Percentiles rank a stretch among this genome's conserved stretches.
These are phyloP conservation scores for Tolmerus cingulatus DNA, from an alignment of 2,888 invertebrate species.

Conservation along the genomic window DNA sequence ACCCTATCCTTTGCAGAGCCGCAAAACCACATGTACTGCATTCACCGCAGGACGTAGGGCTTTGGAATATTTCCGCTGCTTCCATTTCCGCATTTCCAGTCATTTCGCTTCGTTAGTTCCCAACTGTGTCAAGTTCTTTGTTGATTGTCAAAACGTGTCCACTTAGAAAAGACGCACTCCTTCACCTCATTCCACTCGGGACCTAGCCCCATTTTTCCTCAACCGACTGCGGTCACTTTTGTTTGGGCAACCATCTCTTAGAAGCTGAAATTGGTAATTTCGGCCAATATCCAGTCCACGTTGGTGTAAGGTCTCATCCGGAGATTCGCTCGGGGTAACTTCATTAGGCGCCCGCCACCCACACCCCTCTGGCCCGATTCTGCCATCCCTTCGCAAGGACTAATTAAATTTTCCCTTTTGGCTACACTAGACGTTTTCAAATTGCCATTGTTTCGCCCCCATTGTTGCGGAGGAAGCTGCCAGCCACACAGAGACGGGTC, in stretches of 20 bases:
- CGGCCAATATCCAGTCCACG: not conserved
- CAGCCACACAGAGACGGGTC: not conserved
- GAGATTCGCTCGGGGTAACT: not conserved
- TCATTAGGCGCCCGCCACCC: not conserved
- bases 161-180: not conserved
- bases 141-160: not conserved
- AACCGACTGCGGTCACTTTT: not conserved
- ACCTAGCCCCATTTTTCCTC: not conserved
- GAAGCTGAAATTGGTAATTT: not conserved
- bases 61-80: not conserved
- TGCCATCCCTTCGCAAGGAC: not conserved
- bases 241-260: not conserved
- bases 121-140: not conserved
- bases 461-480: slow-evolving; percentile 1
- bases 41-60: not conserved
- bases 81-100: not conserved
- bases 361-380: not conserved
- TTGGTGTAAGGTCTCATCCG: not conserved
- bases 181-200: not conserved
- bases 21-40: not conserved
- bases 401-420: slow-evolving; percentile 13
- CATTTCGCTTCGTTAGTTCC: not conserved
- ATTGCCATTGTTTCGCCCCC: not conserved
- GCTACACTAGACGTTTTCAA: not conserved
- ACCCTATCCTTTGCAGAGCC: not conserved